These are phyloP conservation scores for Gadopsis marmoratus DNA, from an alignment of 2,797 vertebrate species.

Conservation along the genomic window DNA sequence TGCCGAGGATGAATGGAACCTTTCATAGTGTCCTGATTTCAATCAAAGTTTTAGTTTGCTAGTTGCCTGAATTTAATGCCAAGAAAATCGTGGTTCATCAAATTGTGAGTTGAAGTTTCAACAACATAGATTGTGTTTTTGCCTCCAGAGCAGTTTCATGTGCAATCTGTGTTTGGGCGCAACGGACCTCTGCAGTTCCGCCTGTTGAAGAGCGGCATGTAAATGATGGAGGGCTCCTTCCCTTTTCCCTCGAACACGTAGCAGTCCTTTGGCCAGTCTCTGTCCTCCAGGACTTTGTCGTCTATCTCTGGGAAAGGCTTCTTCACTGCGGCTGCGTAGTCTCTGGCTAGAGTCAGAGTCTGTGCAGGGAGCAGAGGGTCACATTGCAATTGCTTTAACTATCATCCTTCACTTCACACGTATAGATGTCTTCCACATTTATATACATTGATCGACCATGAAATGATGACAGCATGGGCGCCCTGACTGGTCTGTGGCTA, in stretches of 20 bases:
- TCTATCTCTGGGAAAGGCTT: conserved; percentile 73
- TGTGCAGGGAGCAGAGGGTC: conserved; percentile 44
- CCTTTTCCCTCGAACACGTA: conserved; percentile 72
- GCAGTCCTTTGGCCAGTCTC: conserved; percentile 65
- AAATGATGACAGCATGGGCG: too few species aligned
- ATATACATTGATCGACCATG: too few species aligned
- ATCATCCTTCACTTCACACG: too few species aligned
- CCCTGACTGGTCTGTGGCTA: too few species aligned
- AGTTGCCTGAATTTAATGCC: not conserved
- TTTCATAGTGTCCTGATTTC: not conserved
- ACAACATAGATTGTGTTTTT: not conserved
- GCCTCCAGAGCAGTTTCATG: not conserved
- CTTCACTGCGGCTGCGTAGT: conserved; percentile 56
- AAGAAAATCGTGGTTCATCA: not conserved
- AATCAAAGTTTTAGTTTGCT: not conserved
- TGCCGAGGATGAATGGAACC: not conserved
- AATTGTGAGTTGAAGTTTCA: not conserved
- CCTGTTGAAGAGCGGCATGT: conserved; percentile 77
- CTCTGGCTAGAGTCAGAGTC: conserved; percentile 68
- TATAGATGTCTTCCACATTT: too few species aligned
- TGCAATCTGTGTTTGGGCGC: not conserved
- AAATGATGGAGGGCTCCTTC: conserved; percentile 66
- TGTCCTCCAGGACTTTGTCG: conserved; percentile 58
- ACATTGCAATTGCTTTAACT: too few species aligned
- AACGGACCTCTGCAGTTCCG: conserved; percentile 72